phyloP scores from a whole-genome alignment of 2,888 invertebrate species.

The Molanna angustata region DNA sequence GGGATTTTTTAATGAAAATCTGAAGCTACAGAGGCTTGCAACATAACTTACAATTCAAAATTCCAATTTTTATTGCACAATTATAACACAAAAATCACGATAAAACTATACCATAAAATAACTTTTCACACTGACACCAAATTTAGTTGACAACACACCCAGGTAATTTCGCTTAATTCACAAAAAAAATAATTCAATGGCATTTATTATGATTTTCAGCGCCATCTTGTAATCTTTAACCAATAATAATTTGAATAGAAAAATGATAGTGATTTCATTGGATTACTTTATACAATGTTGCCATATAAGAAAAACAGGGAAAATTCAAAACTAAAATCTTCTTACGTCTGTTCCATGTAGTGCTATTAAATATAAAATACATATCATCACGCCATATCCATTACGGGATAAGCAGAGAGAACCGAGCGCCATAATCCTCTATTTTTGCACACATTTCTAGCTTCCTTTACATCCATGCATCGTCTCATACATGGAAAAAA shows the following conservation, averaged over 20 bases:
- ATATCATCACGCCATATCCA: no score
- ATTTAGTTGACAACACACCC: conserved; percentile 26
- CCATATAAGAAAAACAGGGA: neutral
- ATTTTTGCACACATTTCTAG: no score
- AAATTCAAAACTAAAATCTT: no score
- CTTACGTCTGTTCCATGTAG: no score
- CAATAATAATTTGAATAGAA: conserved; percentile 6
- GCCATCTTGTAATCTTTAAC: conserved; percentile 7
- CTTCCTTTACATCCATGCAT: no score
- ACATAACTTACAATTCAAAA: conserved; percentile 10
- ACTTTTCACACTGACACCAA: conserved; percentile 16
- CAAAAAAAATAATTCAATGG: neutral
- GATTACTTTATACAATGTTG: neutral
- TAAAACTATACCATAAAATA: no score
- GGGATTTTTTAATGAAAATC: neutral
- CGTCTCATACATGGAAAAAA: no score
- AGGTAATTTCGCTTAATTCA: conserved; percentile 14
- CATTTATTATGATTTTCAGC: neutral
- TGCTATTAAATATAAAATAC: no score
- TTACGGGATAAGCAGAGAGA: no score
- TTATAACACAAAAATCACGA: conserved; percentile 1
- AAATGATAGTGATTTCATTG: conserved; percentile 3
- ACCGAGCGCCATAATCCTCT: no score
- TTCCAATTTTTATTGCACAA: neutral
- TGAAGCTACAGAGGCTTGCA: neutral